Percentiles rank a stretch among this genome's conserved stretches.
Evolutionary conservation across 2,888 invertebrate genomes (phyloP).

Genomic region (Azorinus chamasolen): DNA sequence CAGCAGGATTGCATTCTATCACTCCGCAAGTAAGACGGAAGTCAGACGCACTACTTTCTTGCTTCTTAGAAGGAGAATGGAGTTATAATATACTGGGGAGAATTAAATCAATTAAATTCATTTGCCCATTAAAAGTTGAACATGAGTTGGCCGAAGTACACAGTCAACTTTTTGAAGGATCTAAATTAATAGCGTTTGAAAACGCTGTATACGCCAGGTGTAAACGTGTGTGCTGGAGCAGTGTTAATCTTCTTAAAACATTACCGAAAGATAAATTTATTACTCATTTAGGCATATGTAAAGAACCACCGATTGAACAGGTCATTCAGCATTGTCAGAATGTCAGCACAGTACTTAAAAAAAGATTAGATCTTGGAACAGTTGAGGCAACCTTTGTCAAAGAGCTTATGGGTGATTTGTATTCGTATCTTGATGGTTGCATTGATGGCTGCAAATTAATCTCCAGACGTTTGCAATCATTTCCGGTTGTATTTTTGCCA

Average conservation of each 20-base stretch:
- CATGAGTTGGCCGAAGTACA: neutral
- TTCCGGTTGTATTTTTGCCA: slow-evolving; percentile 50
- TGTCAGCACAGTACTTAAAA: slow-evolving; percentile 12
- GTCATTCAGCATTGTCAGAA: slow-evolving; percentile 60
- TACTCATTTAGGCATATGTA: slow-evolving; percentile 29
- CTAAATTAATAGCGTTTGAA: slow-evolving; percentile 48
- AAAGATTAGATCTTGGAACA: neutral
- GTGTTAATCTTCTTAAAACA: slow-evolving; percentile 21
- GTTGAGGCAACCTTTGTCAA: neutral
- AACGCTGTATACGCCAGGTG: slow-evolving; percentile 6
- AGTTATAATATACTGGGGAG: slow-evolving; percentile 4
- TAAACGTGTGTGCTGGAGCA: slow-evolving; percentile 45
- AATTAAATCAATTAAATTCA: slow-evolving; percentile 44
- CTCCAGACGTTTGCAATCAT: slow-evolving; percentile 8
- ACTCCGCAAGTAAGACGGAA: slow-evolving; percentile 19
- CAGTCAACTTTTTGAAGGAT: slow-evolving; percentile 14
- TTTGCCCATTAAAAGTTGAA: slow-evolving; percentile 33
- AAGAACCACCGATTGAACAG: slow-evolving; percentile 34
- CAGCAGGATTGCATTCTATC: slow-evolving; percentile 11
- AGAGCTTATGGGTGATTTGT: slow-evolving; percentile 5
- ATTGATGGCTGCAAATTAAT: neutral
- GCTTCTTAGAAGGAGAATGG: neutral
- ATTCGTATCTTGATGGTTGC: neutral
- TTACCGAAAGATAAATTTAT: neutral
- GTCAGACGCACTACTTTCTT: slow-evolving; percentile 19